Evolutionary conservation across 2,888 invertebrate genomes (phyloP).

Genomic region (Gonocerus acuteangulatus): DNA sequence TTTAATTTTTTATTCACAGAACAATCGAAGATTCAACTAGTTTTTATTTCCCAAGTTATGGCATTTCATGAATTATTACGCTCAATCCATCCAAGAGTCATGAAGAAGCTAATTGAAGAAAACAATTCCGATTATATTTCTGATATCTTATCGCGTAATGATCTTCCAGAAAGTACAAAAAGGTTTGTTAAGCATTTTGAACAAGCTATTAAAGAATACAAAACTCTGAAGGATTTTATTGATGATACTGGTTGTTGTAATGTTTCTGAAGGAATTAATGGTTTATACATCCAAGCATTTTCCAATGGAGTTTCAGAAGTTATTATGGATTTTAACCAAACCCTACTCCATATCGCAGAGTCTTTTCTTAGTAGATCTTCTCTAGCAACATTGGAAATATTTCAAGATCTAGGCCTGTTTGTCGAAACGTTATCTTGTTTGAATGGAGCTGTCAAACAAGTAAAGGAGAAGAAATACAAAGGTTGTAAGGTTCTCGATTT

Average conservation of each 20-base stretch:
- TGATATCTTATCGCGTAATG: background rate
- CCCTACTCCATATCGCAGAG: conserved; percentile 21
- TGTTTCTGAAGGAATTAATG: background rate
- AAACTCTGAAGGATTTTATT: background rate
- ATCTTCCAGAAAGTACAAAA: background rate
- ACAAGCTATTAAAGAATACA: background rate
- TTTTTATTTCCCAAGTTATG: too few species aligned
- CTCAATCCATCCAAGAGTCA: conserved; percentile 11
- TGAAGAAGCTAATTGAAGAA: background rate
- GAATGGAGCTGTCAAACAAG: conserved; percentile 9
- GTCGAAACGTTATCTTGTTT: conserved; percentile 2
- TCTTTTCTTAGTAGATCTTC: conserved; percentile 3
- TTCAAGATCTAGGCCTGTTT: conserved; percentile 11
- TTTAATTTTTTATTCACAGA: too few species aligned
- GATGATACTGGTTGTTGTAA: background rate
- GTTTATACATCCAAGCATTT: conserved; percentile 29
- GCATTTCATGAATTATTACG: conserved; percentile 11
- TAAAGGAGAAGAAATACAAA: conserved; percentile 12
- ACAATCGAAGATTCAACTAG: too few species aligned
- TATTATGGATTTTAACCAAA: conserved; percentile 2
- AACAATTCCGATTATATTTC: background rate
- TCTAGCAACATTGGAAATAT: conserved; percentile 15
- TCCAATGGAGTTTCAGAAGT: conserved; percentile 20
- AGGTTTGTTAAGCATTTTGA: conserved; percentile 7
- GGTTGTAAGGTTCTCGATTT: conserved; percentile 30